Percentiles rank a stretch among this genome's conserved stretches.
Evolutionary conservation across 2,113 vertebrate species (phyloP).

Genomic region (Engystomops pustulosus): DNA sequence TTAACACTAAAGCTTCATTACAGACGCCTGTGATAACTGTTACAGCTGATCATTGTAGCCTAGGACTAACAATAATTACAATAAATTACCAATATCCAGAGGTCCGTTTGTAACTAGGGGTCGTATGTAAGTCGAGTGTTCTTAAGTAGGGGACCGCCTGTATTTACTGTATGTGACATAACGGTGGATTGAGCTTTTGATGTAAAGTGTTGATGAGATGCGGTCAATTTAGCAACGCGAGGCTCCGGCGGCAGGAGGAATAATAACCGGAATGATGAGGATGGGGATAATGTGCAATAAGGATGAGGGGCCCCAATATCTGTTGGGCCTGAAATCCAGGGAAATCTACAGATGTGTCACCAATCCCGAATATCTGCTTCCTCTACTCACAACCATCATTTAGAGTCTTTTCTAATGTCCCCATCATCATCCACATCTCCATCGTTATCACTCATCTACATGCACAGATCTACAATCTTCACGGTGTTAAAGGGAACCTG

Average conservation of each 20-base stretch:
- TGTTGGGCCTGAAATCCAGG: too few relatives aligned
- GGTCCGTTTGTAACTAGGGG: too few relatives aligned
- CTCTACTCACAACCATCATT: conserved; percentile 11
- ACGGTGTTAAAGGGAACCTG: too few relatives aligned
- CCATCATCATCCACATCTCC: not conserved
- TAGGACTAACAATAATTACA: too few relatives aligned
- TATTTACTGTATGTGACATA: conserved; percentile 43
- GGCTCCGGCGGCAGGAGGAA: conserved; percentile 52
- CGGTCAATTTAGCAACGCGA: conserved; percentile 52
- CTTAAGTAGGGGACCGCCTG: too few relatives aligned
- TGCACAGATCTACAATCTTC: conserved; percentile 15
- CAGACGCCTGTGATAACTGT: too few relatives aligned
- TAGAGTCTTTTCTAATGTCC: conserved; percentile 3
- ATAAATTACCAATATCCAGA: too few relatives aligned
- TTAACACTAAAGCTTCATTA: too few relatives aligned
- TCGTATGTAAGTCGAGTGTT: too few relatives aligned
- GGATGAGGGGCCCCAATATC: not conserved
- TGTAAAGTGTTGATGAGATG: conserved; percentile 55
- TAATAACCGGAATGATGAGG: conserved; percentile 54
- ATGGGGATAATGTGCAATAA: conserved; percentile 8
- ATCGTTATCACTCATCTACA: conserved; percentile 33
- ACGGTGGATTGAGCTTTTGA: conserved; percentile 62
- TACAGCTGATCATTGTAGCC: too few relatives aligned
- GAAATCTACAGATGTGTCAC: too few relatives aligned
- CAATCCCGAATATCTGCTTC: not conserved